Evolutionary conservation across 2,888 invertebrate species (phyloP).

Genomic region (Pyrocoelia pectoralis): DNA sequence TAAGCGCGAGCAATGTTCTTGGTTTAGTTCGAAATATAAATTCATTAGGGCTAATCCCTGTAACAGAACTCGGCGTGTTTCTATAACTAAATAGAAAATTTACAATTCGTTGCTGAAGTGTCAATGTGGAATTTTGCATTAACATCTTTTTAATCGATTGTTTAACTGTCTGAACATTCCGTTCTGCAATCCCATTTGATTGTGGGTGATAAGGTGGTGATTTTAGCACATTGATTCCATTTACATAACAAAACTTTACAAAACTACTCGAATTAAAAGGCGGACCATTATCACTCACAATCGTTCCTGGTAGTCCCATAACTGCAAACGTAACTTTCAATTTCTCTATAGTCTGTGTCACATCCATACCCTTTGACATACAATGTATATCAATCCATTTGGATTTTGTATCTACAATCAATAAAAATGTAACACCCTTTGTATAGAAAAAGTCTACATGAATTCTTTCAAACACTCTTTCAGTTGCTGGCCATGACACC

Average conservation of each 20-base stretch:
- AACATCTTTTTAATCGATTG: background rate
- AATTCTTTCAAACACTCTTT: conserved; percentile 8
- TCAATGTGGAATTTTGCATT: background rate
- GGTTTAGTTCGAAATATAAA: background rate
- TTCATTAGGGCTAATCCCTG: background rate
- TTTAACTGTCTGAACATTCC: background rate
- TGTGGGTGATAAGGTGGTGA: background rate
- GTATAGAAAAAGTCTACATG: conserved; percentile 7
- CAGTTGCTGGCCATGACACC: conserved; percentile 17
- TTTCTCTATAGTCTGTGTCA: background rate
- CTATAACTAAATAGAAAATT: background rate
- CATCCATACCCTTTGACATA: background rate
- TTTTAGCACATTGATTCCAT: background rate
- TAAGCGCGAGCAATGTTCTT: background rate
- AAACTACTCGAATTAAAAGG: no score
- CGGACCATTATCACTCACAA: no score
- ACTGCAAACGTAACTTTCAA: background rate
- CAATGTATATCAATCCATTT: background rate
- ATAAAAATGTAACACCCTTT: background rate
- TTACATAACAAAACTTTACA: background rate
- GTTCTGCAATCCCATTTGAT: background rate
- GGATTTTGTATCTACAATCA: conserved; percentile 5
- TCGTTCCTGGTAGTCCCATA: no score
- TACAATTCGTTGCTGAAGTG: background rate
- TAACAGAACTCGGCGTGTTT: background rate